phyloP scores from a whole-genome alignment of 2,797 vertebrate genomes.

The Falco cherrug region DNA sequence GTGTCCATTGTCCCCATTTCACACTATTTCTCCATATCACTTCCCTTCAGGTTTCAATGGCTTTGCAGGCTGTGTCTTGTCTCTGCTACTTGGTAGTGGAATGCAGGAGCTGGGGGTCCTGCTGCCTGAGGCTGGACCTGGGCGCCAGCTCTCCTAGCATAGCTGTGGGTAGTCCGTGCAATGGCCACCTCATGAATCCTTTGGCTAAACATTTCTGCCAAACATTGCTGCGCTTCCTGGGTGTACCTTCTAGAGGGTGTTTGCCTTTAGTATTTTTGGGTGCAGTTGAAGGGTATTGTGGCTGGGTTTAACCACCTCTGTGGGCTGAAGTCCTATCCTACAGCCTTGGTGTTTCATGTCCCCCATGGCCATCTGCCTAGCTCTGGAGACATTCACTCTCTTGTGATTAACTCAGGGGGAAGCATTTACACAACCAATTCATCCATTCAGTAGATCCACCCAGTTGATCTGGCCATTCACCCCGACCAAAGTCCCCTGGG shows the following conservation, averaged over 20 bases:
- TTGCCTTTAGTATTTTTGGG: neutral
- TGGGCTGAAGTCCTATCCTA: neutral
- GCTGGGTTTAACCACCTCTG: neutral
- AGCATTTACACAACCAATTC: neutral
- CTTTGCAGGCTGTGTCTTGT: neutral
- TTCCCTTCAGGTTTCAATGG: neutral
- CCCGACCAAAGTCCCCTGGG: neutral
- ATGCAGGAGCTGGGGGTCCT: neutral
- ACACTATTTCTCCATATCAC: too few species aligned
- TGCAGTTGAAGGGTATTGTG: rapidly evolving
- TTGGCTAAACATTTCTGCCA: neutral
- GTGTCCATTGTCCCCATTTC: too few species aligned
- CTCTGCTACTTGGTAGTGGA: neutral
- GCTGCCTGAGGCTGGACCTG: neutral
- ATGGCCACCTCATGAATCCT: neutral
- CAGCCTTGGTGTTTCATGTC: neutral
- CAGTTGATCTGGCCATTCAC: neutral
- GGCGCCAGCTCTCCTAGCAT: neutral
- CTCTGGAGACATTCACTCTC: neutral
- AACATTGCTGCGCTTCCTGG: rapidly evolving
- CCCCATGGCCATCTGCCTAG: rapidly evolving
- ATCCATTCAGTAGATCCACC: neutral
- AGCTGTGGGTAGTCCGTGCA: neutral
- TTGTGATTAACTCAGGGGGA: neutral
- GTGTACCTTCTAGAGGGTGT: rapidly evolving